Evolutionary conservation across 2,888 invertebrate species (phyloP), one percentile per base, ranked within the genome.

Genomic region (Camponotus fellah): DNA sequence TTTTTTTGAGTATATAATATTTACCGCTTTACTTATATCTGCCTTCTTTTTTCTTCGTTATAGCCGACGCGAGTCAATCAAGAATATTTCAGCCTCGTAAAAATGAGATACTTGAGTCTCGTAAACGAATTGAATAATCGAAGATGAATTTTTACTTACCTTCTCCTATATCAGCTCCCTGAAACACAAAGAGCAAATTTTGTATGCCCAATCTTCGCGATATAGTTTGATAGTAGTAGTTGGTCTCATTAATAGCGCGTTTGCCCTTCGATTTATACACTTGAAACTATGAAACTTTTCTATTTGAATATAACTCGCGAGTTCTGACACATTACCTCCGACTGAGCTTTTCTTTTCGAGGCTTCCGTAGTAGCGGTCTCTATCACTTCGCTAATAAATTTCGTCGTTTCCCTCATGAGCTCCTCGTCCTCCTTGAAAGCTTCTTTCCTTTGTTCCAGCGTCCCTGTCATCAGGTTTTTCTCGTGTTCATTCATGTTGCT

Each of bases 301-400:
- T 62, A n/a, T 2, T 43, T 17, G 8, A 14, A 69, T 43, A 34
- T 37, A 49, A 49, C 26, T 60, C 21, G 6, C 40, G 21, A 26
- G 3, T 37, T 49, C 5, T 26, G 26, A 3, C 72, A 49, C 49
- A 49, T 75, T 87, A 94, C 95, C 92, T 95, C 92, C 58, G 90
- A 87, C 37, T 92, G 90, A 49, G 89, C 84, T 86, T 93, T 94
- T 87, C 95, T 92, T 83, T 92, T 94, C 2, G 93, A 91, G 21
- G 95, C 95, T 86, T 95, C 95, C 56, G 94, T 92, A 66, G 95
- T 93, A 12, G 95, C 95, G 43, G 93, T 94, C 86, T 95, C 95
- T 86, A 95, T 95, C 80, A 95, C 95, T 82, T 95, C 95, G 84
- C 94, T 93, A 4, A 95, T 95, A 90, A 95, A 95, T 88, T 94